Percentiles rank a stretch among this genome's conserved stretches.
Evolutionary conservation across 2,797 vertebrate genomes (phyloP).

Genomic region (Hybognathus amarus): DNA sequence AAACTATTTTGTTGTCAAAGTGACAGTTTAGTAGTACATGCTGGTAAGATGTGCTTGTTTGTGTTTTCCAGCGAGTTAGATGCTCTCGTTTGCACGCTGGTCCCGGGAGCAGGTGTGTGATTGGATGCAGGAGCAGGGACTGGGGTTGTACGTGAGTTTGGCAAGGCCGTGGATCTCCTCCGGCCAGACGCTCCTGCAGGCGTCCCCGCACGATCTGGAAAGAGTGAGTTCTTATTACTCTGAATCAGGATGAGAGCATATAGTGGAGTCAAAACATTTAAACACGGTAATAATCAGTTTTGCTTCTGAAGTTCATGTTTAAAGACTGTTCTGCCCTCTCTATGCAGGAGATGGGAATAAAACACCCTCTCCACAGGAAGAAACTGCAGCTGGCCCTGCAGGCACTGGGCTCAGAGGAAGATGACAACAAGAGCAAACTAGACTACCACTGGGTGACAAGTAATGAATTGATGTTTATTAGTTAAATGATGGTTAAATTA

Average conservation of each 20-base stretch:
- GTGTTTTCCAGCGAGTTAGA: conserved; percentile 87
- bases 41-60: background rate
- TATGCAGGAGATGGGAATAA: conserved; percentile 93
- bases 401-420: conserved; percentile 94
- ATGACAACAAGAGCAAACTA: conserved; percentile 92
- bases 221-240: conserved; percentile 78
- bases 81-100: conserved; percentile 95
- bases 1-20: background rate
- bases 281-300: background rate
- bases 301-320: background rate
- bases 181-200: conserved; percentile 94
- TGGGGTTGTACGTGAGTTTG: conserved; percentile 87
- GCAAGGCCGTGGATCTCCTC: conserved; percentile 92
- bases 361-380: conserved; percentile 91
- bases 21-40: background rate
- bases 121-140: conserved; percentile 94
- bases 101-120: conserved; percentile 94
- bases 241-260: background rate
- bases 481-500: background rate
- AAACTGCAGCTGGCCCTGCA: conserved; percentile 96
- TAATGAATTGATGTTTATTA: conserved; percentile 70
- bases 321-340: conserved; percentile 22
- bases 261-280: background rate
- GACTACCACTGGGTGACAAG: conserved; percentile 98
- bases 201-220: conserved; percentile 95